These are phyloP conservation scores for Pseudomugil tenellus DNA, from an alignment of 2,797 vertebrate species.

Conservation along the genomic window DNA sequence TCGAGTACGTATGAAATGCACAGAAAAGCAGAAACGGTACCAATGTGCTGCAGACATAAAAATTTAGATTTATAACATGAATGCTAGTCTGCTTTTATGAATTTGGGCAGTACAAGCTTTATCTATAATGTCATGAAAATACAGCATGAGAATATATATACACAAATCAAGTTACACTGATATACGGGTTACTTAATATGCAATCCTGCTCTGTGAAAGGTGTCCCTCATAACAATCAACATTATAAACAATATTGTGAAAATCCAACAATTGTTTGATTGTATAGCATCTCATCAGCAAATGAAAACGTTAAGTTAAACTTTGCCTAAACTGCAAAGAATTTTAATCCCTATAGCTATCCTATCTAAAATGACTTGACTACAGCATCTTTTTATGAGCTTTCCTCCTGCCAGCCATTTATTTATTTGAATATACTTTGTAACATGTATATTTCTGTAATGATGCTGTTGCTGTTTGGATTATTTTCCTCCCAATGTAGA, in stretches of 20 bases:
- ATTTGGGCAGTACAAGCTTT: background rate
- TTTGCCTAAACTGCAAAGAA: no score
- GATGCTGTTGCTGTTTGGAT: background rate
- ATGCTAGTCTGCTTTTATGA: background rate
- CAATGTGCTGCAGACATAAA: background rate
- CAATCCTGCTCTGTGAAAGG: background rate
- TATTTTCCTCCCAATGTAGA: background rate
- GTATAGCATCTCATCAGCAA: background rate
- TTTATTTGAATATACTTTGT: background rate
- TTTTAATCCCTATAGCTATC: background rate
- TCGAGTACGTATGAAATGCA: slow-evolving; percentile 12
- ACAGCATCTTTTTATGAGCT: background rate
- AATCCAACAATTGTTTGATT: background rate
- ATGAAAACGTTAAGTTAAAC: no score
- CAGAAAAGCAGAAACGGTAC: slow-evolving; percentile 49
- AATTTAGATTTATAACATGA: slow-evolving; percentile 7
- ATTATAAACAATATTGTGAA: no score
- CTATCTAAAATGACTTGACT: background rate
- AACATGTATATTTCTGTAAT: background rate
- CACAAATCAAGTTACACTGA: background rate
- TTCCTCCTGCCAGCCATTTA: background rate
- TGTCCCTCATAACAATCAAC: background rate
- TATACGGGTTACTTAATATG: background rate
- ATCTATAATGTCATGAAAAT: background rate
- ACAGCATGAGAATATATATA: background rate